Percentiles rank a stretch among this genome's conserved stretches.
Evolutionary conservation across 2,888 invertebrate species (phyloP).

Genomic region (Protodeltote pygarga): DNA sequence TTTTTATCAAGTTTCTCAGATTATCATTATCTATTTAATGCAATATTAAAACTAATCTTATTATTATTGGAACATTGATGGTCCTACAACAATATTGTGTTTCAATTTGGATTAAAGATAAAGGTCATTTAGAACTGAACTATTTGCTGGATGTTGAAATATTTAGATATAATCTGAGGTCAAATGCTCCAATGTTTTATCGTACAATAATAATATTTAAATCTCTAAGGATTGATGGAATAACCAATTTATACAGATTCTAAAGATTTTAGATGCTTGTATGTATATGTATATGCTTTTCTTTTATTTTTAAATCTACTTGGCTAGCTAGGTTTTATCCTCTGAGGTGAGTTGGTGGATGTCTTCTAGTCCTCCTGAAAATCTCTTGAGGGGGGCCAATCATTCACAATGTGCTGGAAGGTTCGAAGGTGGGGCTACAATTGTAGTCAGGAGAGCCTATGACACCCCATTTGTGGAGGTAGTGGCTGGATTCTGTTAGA

Average conservation of each 20-base stretch:
- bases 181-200: slow-evolving; percentile 14
- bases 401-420: too few species aligned
- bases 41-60: slow-evolving; percentile 35
- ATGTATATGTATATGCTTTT: background rate
- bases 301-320: background rate
- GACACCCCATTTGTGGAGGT: too few species aligned
- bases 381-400: too few species aligned
- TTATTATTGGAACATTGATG: slow-evolving; percentile 25
- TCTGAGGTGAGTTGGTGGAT: too few species aligned
- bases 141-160: slow-evolving; percentile 27
- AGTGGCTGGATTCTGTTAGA: too few species aligned
- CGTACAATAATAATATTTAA: slow-evolving; percentile 25
- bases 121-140: slow-evolving; percentile 23
- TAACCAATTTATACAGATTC: slow-evolving; percentile 31
- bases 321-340: too few species aligned
- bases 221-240: slow-evolving; percentile 9
- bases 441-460: too few species aligned
- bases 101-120: slow-evolving; percentile 36
- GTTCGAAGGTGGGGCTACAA: too few species aligned
- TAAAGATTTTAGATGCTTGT: background rate
- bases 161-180: slow-evolving; percentile 6
- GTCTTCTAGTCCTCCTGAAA: too few species aligned
- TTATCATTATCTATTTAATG: slow-evolving; percentile 33
- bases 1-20: background rate
- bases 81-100: slow-evolving; percentile 26